These are phyloP conservation scores for Cyrtorhinus lividipennis DNA, from an alignment of 1,140 invertebrate genomes.

Conservation along the genomic window DNA sequence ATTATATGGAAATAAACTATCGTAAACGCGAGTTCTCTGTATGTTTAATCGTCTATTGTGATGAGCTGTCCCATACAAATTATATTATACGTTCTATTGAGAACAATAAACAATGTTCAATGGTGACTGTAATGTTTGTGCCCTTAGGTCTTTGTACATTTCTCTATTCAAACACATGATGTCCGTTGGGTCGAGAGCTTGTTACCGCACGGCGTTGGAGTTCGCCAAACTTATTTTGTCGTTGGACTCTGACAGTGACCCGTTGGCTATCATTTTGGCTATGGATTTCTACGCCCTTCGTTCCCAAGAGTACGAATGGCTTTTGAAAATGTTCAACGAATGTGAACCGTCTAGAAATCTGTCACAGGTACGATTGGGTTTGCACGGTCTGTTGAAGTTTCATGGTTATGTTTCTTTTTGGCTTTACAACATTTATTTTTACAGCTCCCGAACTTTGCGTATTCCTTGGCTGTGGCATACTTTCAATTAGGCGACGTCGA, in stretches of 20 bases:
- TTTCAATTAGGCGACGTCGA: conserved; percentile 39
- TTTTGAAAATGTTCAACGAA: conserved; percentile 52
- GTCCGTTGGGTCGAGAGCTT: conserved; percentile 63
- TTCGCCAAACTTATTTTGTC: conserved; percentile 60
- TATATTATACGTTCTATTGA: too few relatives aligned
- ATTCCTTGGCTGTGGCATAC: conserved; percentile 64
- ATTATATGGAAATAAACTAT: too few relatives aligned
- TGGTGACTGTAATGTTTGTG: too few relatives aligned
- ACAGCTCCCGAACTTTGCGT: conserved; percentile 76
- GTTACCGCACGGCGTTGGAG: conserved; percentile 66
- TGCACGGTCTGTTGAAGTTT: not conserved
- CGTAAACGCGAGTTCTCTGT: too few relatives aligned
- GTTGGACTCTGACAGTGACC: conserved; percentile 71
- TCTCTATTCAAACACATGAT: conserved; percentile 71
- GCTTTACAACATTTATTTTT: conserved; percentile 11
- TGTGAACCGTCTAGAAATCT: conserved; percentile 55
- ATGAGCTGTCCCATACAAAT: too few relatives aligned
- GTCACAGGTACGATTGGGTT: conserved; percentile 30
- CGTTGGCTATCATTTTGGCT: conserved; percentile 60
- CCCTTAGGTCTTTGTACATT: conserved; percentile 67
- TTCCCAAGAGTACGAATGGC: conserved; percentile 67
- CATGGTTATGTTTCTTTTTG: too few relatives aligned
- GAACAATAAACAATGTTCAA: too few relatives aligned
- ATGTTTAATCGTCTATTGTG: too few relatives aligned
- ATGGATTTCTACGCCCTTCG: conserved; percentile 80